phyloP scores from a whole-genome alignment of 2,888 invertebrate genomes.

The Brachynemurus nebulosus region DNA sequence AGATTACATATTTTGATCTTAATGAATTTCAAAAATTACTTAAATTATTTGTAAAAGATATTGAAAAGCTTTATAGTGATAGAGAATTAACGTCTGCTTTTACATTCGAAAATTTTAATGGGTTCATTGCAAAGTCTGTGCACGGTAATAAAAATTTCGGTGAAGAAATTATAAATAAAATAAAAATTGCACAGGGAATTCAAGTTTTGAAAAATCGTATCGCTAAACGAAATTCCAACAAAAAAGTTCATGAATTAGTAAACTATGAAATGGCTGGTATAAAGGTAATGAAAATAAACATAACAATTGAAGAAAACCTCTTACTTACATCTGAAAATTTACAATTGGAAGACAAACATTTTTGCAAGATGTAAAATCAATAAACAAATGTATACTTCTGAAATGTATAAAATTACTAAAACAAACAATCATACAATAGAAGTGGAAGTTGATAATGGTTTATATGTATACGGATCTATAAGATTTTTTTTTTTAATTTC shows the following conservation, averaged over 20 bases:
- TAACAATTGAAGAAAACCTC: not conserved
- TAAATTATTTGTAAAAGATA: conserved; percentile 17
- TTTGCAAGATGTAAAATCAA: conserved; percentile 12
- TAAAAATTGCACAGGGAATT: conserved; percentile 16
- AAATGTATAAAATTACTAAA: conserved; percentile 13
- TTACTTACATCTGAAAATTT: not conserved
- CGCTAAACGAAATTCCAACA: conserved; percentile 4
- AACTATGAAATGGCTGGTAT: conserved; percentile 3
- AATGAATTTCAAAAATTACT: conserved; percentile 13
- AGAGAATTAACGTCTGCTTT: conserved; percentile 17
- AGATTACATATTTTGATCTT: conserved; percentile 9
- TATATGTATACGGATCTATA: not conserved
- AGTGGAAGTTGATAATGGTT: not conserved
- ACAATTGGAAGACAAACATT: conserved; percentile 6
- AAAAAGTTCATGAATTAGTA: not conserved
- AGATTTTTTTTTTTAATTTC: not conserved
- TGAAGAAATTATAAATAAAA: conserved; percentile 16
- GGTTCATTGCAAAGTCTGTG: conserved; percentile 15
- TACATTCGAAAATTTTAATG: conserved; percentile 19
- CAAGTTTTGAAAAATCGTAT: conserved; percentile 11
- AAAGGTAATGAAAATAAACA: too few species aligned
- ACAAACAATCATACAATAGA: conserved; percentile 12
- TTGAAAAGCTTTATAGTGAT: conserved; percentile 13
- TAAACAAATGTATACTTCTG: conserved; percentile 12
- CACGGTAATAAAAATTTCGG: conserved; percentile 16